These are phyloP conservation scores for Lucifuga dentata DNA, from an alignment of 2,113 vertebrate genomes.

Conservation along the genomic window DNA sequence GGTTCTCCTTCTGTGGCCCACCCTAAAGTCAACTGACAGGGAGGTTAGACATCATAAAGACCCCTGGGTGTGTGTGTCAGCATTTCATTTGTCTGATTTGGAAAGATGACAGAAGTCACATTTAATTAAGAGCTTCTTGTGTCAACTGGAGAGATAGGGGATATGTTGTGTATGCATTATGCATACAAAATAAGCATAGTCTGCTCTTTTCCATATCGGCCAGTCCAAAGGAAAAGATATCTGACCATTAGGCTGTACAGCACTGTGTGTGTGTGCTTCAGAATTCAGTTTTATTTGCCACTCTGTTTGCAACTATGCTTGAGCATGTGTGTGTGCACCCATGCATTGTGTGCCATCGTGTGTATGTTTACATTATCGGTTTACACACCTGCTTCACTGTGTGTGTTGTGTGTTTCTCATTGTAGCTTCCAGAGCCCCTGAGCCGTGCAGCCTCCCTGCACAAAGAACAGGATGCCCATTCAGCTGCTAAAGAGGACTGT, in stretches of 20 bases:
- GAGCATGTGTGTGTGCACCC: conserved; percentile 23
- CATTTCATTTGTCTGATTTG: conserved; percentile 69
- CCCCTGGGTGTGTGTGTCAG: conserved; percentile 51
- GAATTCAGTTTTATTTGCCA: conserved; percentile 18
- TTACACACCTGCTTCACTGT: conserved; percentile 59
- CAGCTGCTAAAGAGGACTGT: conserved; percentile 38
- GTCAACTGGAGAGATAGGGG: conserved; percentile 59
- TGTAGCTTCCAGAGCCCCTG: conserved; percentile 31
- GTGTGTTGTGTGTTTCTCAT: conserved; percentile 27
- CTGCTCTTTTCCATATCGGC: conserved; percentile 12
- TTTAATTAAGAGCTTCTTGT: conserved; percentile 70
- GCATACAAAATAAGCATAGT: conserved; percentile 55
- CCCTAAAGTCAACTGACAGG: conserved; percentile 63
- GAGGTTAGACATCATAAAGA: conserved; percentile 65
- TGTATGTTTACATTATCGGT: conserved; percentile 55
- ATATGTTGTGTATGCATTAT: conserved; percentile 28
- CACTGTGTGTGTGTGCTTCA: not conserved
- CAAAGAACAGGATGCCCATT: conserved; percentile 52
- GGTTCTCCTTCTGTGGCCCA: conserved; percentile 44
- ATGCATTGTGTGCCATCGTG: conserved; percentile 25
- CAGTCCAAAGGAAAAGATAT: conserved; percentile 18
- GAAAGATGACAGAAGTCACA: conserved; percentile 75
- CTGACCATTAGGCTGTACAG: conserved; percentile 7
- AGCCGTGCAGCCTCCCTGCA: conserved; percentile 45
- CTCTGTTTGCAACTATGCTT: conserved; percentile 19